phyloP scores from a whole-genome alignment of 1,140 invertebrate species.

The Campoletis sonorensis region DNA sequence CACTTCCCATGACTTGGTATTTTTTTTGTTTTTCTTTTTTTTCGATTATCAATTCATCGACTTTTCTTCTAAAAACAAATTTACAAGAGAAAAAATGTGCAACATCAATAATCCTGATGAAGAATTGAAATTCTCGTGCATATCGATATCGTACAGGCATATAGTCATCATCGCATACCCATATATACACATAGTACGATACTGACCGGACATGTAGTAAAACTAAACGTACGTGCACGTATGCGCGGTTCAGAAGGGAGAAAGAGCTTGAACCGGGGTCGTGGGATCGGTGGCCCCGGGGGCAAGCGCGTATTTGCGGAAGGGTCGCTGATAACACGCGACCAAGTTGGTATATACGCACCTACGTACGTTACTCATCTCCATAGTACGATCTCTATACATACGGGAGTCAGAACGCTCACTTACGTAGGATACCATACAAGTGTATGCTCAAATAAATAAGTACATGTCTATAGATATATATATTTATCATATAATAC shows the following conservation, averaged over 20 bases:
- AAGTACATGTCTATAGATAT: background rate
- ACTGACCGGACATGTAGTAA: conserved; percentile 10
- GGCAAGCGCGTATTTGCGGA: conserved; percentile 61
- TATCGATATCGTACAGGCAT: conserved; percentile 11
- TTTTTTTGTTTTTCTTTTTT: no score
- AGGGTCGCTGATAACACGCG: conserved; percentile 63
- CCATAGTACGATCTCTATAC: background rate
- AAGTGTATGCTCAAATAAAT: background rate
- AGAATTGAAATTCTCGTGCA: conserved; percentile 30
- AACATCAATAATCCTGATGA: background rate
- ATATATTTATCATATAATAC: conserved; percentile 39
- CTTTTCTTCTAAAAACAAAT: no score
- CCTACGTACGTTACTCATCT: conserved; percentile 16
- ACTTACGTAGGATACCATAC: conserved; percentile 1
- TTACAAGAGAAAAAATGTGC: no score
- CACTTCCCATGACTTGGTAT: no score
- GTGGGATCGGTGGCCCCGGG: conserved; percentile 51
- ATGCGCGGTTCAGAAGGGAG: conserved; percentile 36
- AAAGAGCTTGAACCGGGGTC: conserved; percentile 1
- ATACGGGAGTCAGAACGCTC: conserved; percentile 9
- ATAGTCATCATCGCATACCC: background rate
- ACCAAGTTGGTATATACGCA: conserved; percentile 45
- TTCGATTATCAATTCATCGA: no score
- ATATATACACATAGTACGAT: background rate
- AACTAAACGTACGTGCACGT: conserved; percentile 42